Conservation (phyloP, 1,140 invertebrate species). For the silkworm (Bombyx mori) region DNA sequence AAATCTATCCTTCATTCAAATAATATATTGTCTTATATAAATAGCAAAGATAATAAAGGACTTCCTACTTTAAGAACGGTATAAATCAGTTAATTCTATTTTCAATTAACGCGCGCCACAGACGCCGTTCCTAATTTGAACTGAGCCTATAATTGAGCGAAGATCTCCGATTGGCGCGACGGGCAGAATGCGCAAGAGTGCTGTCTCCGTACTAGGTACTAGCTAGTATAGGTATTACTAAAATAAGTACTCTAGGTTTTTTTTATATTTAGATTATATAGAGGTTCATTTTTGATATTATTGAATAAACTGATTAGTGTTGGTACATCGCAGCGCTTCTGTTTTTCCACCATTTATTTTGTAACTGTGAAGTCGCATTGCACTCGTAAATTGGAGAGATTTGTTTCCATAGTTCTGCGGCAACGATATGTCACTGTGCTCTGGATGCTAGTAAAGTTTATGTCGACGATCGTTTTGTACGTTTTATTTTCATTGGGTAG, state of each 20-base stretch:
- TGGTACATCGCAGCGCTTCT: slow-evolving; percentile 34
- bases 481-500: slow-evolving; percentile 11
- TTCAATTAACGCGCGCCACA: slow-evolving; percentile 43
- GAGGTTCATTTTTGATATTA: too few relatives aligned
- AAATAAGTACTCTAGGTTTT: too few relatives aligned
- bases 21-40: too few relatives aligned
- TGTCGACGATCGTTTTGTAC: slow-evolving; percentile 58
- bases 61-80: slow-evolving; percentile 27
- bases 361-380: slow-evolving; percentile 57
- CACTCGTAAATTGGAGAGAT: slow-evolving; percentile 67
- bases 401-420: slow-evolving; percentile 68
- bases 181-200: slow-evolving; percentile 3
- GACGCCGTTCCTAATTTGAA: slow-evolving; percentile 56
- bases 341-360: slow-evolving; percentile 59
- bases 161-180: slow-evolving; percentile 38
- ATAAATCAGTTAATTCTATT: slow-evolving; percentile 43
- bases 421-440: slow-evolving; percentile 53
- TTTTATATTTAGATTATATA: too few relatives aligned
- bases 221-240: too few relatives aligned
- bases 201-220: too few relatives aligned
- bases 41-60: slow-evolving; percentile 5
- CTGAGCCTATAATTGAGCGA: slow-evolving; percentile 53
- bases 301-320: too few relatives aligned
- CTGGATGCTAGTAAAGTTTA: slow-evolving; percentile 12
- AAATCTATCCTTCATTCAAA: too few relatives aligned